phyloP scores from a whole-genome alignment of 92 coral and sea anemone genomes.

The Phenganax subtilis region DNA sequence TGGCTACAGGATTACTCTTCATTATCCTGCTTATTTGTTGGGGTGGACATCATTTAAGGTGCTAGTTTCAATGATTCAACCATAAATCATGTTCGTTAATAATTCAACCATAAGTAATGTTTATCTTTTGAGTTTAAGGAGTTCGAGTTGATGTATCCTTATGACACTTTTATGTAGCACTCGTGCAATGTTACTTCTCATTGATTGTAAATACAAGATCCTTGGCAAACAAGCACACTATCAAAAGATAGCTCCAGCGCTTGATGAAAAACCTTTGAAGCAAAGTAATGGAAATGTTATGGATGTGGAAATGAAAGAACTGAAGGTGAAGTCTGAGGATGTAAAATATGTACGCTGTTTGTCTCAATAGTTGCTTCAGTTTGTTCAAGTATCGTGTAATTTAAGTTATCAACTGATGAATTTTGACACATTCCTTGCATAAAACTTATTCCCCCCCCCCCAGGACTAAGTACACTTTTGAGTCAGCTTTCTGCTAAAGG shows the following conservation, averaged over 20 bases:
- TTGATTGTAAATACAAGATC: constrained; percentile 83
- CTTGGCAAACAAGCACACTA: constrained; percentile 55
- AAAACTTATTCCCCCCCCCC: no score
- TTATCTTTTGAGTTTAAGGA: background rate
- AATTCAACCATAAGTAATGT: background rate
- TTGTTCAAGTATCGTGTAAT: no score
- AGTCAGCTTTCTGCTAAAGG: no score
- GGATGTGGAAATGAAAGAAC: constrained; percentile 37
- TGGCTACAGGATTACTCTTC: no score
- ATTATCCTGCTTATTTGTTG: no score
- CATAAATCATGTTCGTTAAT: background rate
- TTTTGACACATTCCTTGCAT: no score
- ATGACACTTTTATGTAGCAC: constrained; percentile 48
- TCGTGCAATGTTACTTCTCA: constrained; percentile 82
- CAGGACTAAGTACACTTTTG: no score
- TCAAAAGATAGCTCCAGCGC: constrained; percentile 32
- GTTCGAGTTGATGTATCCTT: constrained; percentile 9
- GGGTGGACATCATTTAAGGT: no score
- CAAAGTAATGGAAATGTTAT: constrained; percentile 20
- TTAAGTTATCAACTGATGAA: no score
- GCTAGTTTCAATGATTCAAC: no score
- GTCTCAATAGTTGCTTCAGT: no score
- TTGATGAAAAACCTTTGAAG: constrained; percentile 34
- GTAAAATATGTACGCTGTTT: background rate
- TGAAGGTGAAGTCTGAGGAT: constrained; percentile 17